Percentiles rank a stretch among this genome's conserved stretches.
These are phyloP conservation scores for Pteruthius melanotis DNA, from an alignment of 2,113 vertebrate genomes.

Conservation along the genomic window DNA sequence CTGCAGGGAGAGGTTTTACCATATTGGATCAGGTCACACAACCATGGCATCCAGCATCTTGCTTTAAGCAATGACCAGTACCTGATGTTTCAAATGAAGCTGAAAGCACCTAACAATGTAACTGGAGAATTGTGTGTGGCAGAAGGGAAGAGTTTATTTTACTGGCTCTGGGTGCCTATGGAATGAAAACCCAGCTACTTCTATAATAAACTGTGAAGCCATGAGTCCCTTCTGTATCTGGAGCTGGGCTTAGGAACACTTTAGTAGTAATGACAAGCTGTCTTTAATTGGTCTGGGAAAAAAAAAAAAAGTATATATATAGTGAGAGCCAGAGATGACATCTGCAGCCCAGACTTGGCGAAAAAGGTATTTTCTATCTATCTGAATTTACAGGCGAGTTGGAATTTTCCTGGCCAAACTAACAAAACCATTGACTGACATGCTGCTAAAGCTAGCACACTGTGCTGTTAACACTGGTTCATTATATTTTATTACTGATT, in stretches of 20 bases:
- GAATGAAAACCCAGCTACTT: neutral
- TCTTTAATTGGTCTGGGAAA: neutral
- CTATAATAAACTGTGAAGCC: neutral
- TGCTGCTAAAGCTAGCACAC: neutral
- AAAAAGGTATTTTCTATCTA: neutral
- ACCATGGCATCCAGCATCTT: neutral
- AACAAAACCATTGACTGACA: neutral
- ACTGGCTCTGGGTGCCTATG: neutral
- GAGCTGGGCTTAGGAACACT: neutral
- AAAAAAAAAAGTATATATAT: too few species aligned
- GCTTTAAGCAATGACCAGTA: neutral
- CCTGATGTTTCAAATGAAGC: neutral
- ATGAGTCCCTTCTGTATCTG: neutral
- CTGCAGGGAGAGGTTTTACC: neutral
- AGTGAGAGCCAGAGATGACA: neutral
- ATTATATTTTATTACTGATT: slow-evolving; percentile 31
- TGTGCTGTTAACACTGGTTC: neutral
- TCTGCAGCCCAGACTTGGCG: neutral
- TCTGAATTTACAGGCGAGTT: neutral
- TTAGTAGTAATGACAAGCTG: neutral
- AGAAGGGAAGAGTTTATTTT: neutral
- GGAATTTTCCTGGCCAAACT: neutral
- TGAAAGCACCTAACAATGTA: neutral
- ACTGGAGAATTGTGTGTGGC: neutral
- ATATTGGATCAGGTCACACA: neutral